phyloP scores from a whole-genome alignment of 1,140 invertebrate genomes.

The Propsilocerus akamusi region DNA sequence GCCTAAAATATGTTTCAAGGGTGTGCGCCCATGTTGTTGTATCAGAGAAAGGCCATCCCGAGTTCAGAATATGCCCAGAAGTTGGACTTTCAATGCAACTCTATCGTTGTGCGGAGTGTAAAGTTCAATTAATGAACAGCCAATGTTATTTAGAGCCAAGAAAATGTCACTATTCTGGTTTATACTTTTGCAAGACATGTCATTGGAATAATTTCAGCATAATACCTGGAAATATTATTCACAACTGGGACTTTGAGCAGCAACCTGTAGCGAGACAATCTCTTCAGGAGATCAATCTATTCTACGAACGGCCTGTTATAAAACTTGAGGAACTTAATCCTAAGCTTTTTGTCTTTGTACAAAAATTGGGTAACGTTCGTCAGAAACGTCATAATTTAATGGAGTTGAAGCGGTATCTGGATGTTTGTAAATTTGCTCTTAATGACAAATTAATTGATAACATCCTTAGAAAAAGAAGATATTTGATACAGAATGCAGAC shows the following conservation, averaged over 20 bases:
- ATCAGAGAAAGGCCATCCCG: conserved; percentile 52
- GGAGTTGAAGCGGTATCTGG: conserved; percentile 21
- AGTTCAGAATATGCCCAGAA: conserved; percentile 65
- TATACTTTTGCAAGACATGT: conserved; percentile 79
- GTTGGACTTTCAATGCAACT: conserved; percentile 52
- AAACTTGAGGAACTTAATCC: conserved; percentile 65
- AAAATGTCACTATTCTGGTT: conserved; percentile 75
- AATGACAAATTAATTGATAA: conserved; percentile 18
- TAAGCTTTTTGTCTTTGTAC: conserved; percentile 66
- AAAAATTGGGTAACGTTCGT: conserved; percentile 63
- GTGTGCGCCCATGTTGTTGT: conserved; percentile 59
- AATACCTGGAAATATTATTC: conserved; percentile 74
- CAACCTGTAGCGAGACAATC: conserved; percentile 35
- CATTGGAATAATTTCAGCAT: conserved; percentile 69
- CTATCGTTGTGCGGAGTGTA: conserved; percentile 67
- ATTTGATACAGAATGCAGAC: conserved; percentile 19
- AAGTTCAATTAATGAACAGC: conserved; percentile 51
- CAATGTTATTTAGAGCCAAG: conserved; percentile 49
- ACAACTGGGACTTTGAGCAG: conserved; percentile 87
- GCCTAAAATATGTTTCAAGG: conserved; percentile 46
- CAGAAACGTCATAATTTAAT: conserved; percentile 20
- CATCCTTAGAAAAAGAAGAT: conserved; percentile 10
- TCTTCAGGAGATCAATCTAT: conserved; percentile 31
- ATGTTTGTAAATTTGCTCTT: conserved; percentile 16
- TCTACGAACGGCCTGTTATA: conserved; percentile 53